phyloP scores from a whole-genome alignment of 2,797 vertebrate species.

The Antrozous pallidus region DNA sequence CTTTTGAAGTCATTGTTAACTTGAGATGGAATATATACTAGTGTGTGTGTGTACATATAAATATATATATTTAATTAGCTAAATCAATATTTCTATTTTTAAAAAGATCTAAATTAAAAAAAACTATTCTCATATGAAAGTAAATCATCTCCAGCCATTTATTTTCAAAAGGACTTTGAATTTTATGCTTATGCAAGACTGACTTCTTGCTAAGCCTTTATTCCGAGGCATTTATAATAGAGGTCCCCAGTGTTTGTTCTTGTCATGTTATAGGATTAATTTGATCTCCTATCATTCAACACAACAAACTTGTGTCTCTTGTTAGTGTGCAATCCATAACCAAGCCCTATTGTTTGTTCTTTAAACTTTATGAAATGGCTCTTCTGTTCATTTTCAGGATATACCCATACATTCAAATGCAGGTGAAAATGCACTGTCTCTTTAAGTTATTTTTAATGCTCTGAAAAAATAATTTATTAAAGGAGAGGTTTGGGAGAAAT shows the following conservation, averaged over 20 bases:
- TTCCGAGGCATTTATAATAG: not conserved
- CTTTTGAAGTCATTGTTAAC: constrained; percentile 10
- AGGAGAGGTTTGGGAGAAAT: not conserved
- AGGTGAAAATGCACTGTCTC: not conserved
- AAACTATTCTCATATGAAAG: not conserved
- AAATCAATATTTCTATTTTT: constrained; percentile 36
- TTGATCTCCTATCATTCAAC: not conserved
- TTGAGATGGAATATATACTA: not conserved
- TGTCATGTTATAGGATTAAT: not conserved
- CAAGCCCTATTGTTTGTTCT: not conserved
- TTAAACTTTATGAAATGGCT: not conserved
- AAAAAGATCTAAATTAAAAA: not conserved
- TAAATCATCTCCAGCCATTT: not conserved
- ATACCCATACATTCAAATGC: not conserved
- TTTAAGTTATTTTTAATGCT: not conserved
- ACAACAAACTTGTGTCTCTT: not conserved
- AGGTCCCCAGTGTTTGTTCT: not conserved
- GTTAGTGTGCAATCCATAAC: not conserved
- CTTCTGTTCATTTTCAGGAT: not conserved
- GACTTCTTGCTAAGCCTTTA: constrained; percentile 29
- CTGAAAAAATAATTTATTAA: constrained; percentile 25
- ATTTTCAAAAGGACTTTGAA: not conserved
- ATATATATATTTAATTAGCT: not conserved
- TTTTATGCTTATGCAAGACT: not conserved
- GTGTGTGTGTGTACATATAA: too few relatives aligned